These are phyloP conservation scores for Cryptocheilus praepositus DNA, from an alignment of 2,888 invertebrate species.

Conservation along the genomic window DNA sequence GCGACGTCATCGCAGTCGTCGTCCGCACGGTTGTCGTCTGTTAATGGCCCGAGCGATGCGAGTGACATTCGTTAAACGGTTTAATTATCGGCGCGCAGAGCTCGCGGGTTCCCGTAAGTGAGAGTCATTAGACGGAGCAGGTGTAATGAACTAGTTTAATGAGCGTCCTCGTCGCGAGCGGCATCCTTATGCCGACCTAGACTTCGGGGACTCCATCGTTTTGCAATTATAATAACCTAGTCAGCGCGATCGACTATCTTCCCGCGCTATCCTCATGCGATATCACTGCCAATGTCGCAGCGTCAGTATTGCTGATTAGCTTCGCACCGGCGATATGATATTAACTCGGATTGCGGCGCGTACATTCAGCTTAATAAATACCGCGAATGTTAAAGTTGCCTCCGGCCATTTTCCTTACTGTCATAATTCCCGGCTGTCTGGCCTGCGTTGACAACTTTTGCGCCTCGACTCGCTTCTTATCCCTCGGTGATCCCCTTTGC, in stretches of 20 bases:
- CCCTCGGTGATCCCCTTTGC: too few relatives aligned
- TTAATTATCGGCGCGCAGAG: slow-evolving; percentile 41
- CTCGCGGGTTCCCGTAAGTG: slow-evolving; percentile 37
- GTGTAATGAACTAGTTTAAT: slow-evolving; percentile 60
- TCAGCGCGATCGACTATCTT: slow-evolving; percentile 51
- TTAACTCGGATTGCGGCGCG: background rate
- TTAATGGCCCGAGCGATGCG: slow-evolving; percentile 26
- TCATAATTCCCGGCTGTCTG: too few relatives aligned
- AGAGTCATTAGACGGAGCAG: slow-evolving; percentile 47
- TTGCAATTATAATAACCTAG: slow-evolving; percentile 56
- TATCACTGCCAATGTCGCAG: slow-evolving; percentile 46
- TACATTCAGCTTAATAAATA: background rate
- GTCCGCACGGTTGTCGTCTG: slow-evolving; percentile 16
- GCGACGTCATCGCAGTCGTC: slow-evolving; percentile 4
- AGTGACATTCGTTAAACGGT: slow-evolving; percentile 48
- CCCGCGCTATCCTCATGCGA: slow-evolving; percentile 37
- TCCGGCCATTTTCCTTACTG: background rate
- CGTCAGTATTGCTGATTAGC: slow-evolving; percentile 43
- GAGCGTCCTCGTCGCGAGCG: slow-evolving; percentile 39
- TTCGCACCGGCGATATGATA: background rate
- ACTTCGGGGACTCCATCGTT: slow-evolving; percentile 33
- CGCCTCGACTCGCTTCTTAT: too few relatives aligned
- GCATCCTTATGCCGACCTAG: slow-evolving; percentile 24
- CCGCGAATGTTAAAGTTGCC: background rate
- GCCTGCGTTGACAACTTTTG: too few relatives aligned